These are phyloP conservation scores for Oryzias celebensis DNA, from an alignment of 2,113 vertebrate species.

Conservation along the genomic window DNA sequence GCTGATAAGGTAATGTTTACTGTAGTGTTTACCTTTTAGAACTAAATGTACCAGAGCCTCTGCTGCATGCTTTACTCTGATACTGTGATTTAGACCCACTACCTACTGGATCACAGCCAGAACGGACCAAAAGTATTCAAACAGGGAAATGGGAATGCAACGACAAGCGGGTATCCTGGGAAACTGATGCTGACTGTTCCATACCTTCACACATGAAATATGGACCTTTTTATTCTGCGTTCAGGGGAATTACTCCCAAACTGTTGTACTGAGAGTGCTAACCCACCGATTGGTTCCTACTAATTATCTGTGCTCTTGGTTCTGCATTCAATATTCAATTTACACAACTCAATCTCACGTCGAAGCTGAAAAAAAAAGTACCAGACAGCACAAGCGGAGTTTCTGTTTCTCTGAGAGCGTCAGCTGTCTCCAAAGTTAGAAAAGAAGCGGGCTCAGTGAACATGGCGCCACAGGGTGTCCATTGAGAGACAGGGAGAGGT, in stretches of 20 bases:
- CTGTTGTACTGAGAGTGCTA: conserved; percentile 52
- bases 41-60: conserved; percentile 18
- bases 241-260: conserved; percentile 53
- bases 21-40: conserved; percentile 32
- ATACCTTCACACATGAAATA: conserved; percentile 63
- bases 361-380: conserved; percentile 26
- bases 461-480: conserved; percentile 57
- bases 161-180: no score
- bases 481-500: conserved; percentile 59
- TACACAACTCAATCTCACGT: conserved; percentile 56
- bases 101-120: conserved; percentile 40
- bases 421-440: conserved; percentile 42
- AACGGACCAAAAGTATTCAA: conserved; percentile 19
- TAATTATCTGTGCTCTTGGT: conserved; percentile 64
- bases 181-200: conserved; percentile 44
- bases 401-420: conserved; percentile 2
- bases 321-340: conserved; percentile 69
- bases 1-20: conserved; percentile 38
- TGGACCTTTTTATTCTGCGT: conserved; percentile 53
- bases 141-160: no score
- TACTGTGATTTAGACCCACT: conserved; percentile 30
- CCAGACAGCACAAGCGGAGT: background rate
- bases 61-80: conserved; percentile 39
- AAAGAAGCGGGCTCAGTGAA: conserved; percentile 42
- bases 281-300: conserved; percentile 66